These are phyloP conservation scores for Jordanella pulchra DNA, from an alignment of 2,797 vertebrate genomes.

Conservation along the genomic window DNA sequence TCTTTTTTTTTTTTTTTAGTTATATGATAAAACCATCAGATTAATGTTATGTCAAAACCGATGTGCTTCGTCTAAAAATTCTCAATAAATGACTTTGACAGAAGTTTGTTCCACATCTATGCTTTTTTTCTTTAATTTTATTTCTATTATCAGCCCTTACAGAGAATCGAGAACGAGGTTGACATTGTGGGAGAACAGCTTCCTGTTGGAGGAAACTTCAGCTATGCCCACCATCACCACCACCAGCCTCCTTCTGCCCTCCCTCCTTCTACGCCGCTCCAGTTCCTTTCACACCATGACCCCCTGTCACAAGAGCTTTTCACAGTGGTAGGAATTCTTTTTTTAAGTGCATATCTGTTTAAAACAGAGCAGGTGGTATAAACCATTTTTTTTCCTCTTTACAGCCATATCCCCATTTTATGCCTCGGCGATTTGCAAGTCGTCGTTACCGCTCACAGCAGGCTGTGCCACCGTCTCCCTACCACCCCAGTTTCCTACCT, in stretches of 20 bases:
- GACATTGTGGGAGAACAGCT: constrained; percentile 94
- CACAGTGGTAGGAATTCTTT: constrained; percentile 85
- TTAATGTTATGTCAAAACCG: background rate
- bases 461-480: constrained; percentile 90
- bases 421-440: constrained; percentile 92
- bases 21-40: background rate
- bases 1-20: too few species aligned
- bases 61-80: background rate
- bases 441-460: constrained; percentile 93
- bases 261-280: constrained; percentile 91
- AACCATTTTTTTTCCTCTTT: constrained; percentile 1
- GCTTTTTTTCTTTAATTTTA: background rate
- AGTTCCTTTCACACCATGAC: constrained; percentile 93
- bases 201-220: constrained; percentile 90
- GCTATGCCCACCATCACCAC: constrained; percentile 87
- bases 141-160: constrained; percentile 84
- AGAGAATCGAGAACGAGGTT: constrained; percentile 97
- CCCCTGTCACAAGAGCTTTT: constrained; percentile 95
- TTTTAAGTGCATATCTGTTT: background rate
- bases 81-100: background rate
- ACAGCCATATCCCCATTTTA: constrained; percentile 94
- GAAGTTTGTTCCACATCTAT: background rate
- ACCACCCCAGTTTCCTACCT: constrained; percentile 95
- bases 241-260: constrained; percentile 78
- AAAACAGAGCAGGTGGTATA: background rate